Evolutionary conservation across 2,113 vertebrate species (phyloP), one percentile per base, ranked within the genome.

Genomic region (Ophiodon elongatus): DNA sequence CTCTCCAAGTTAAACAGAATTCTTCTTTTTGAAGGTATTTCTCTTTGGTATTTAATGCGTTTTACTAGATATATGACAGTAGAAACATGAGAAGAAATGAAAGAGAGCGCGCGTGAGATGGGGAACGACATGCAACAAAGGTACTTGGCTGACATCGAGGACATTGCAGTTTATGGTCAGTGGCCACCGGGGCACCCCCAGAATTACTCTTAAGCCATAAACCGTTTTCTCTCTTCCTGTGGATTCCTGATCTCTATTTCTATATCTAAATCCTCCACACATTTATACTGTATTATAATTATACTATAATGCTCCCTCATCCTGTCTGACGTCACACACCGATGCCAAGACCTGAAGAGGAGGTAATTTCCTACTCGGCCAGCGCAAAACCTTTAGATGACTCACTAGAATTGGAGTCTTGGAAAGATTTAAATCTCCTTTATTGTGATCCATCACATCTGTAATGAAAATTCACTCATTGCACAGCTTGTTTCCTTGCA

Each of bases 381-480:
- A 45, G 52, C 4, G 41, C 33, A 41, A 62, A 85, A 65, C 54
- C 14, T 59, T 56, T 27, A 59, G 8, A 73, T 62, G 31, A 68
- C 67, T 67, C 15, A 41, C 11, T 76, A 15, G 59, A 70, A 59
- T 31, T 71, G 11, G 39, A 57, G 19, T n/a, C 35, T 63, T 29
- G 3, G 60, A 33, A 60, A 54, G 10, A 43, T 31, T 59, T 2
- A 68, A 60, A 57, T 73, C 27, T 47, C 14, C 62, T 35, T 43
- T 3, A 21, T 50, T 56, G 15, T 66, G 9, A 52, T 73, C 47
- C 27, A 8, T 29, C 65, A 31, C 17, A 29, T 82, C 35, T 78
- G 41, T 69, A 64, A 59, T 37, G 37, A 80, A 39, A 29, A 35
- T 23, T 31, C 35, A 6, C 29, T 33, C 11, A 63, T 59, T 29